Percentiles rank a stretch among this genome's conserved stretches.
phyloP scores from a whole-genome alignment of 2,113 vertebrate species.

The Paradoxurus hermaphroditus region DNA sequence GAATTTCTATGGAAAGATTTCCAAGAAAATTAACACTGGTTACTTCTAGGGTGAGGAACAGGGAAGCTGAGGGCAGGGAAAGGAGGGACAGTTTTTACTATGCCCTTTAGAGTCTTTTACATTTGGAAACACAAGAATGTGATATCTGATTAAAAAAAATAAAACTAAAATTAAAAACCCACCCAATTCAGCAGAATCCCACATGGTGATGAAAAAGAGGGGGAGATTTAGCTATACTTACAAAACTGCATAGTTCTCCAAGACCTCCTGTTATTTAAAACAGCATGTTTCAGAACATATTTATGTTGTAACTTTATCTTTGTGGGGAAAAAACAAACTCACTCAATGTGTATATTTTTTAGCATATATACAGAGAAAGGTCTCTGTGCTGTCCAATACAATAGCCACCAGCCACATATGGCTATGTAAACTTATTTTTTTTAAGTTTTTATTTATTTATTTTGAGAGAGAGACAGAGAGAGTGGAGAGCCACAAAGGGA shows the following conservation, averaged over 20 bases:
- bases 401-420: background rate
- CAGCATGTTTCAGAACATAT: background rate
- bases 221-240: background rate
- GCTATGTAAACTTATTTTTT: background rate
- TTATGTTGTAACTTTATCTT: background rate
- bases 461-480: no score
- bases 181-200: background rate
- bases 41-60: background rate
- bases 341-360: background rate
- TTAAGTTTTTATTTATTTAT: no score
- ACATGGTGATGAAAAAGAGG: background rate
- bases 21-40: background rate
- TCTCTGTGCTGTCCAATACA: background rate
- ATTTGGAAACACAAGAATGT: background rate
- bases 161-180: background rate
- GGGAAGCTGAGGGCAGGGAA: background rate
- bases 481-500: no score
- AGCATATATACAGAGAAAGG: background rate
- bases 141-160: background rate
- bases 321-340: background rate
- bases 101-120: background rate
- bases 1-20: background rate
- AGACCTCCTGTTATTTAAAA: conserved; percentile 7
- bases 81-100: background rate
- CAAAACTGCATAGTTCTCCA: background rate